Percentiles rank a stretch among this genome's conserved stretches.
These are phyloP conservation scores for Patella vulgata DNA, from an alignment of 1,140 invertebrate species.

Conservation along the genomic window DNA sequence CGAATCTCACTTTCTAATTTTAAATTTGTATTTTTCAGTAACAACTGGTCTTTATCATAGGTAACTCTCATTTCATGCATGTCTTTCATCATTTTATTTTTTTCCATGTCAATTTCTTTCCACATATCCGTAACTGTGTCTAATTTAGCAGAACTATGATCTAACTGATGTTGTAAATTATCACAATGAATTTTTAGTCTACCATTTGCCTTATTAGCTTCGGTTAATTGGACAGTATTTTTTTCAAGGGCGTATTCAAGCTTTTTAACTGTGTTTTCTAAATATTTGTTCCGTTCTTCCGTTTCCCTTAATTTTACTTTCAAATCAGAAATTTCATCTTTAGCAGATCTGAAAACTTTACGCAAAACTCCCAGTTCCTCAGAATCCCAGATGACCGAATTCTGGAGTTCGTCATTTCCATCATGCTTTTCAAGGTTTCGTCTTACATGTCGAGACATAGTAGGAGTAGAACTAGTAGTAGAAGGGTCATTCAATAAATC, in stretches of 20 bases:
- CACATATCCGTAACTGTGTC: conserved; percentile 44
- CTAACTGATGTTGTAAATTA: conserved; percentile 31
- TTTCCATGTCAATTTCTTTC: conserved; percentile 38
- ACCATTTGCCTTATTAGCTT: conserved; percentile 40
- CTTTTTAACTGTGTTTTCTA: conserved; percentile 26
- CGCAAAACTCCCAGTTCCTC: conserved; percentile 39
- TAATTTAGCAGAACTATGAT: conserved; percentile 29
- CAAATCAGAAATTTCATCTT: conserved; percentile 33
- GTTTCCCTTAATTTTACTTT: conserved; percentile 33
- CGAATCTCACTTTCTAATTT: conserved; percentile 27
- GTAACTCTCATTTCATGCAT: conserved; percentile 30
- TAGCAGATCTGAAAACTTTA: conserved; percentile 40
- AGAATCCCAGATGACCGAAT: conserved; percentile 41
- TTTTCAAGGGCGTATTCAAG: conserved; percentile 23
- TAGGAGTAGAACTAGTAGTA: not conserved
- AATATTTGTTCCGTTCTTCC: conserved; percentile 28
- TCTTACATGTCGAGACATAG: not conserved
- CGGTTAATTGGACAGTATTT: conserved; percentile 24
- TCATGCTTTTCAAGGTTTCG: not conserved
- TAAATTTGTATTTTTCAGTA: conserved; percentile 19
- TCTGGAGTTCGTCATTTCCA: conserved; percentile 25
- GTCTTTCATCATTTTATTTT: conserved; percentile 35
- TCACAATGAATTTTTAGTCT: conserved; percentile 45
- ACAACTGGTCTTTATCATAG: conserved; percentile 34
- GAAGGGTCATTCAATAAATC: too few relatives aligned